phyloP scores from a whole-genome alignment of 1,140 invertebrate species.

The Drosophila pseudoananassae region DNA sequence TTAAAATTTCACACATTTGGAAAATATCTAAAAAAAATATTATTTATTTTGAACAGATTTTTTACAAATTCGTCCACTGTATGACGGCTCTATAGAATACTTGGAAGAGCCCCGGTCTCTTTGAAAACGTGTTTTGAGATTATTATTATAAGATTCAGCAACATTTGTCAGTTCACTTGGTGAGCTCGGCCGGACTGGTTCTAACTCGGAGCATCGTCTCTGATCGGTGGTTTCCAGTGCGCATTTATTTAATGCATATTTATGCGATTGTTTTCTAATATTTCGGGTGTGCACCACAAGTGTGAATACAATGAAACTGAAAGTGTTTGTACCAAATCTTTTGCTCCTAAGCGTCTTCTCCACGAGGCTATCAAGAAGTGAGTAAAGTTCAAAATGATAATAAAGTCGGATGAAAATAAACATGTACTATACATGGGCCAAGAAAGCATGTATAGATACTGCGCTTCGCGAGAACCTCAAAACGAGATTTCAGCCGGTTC shows the following conservation, averaged over 20 bases:
- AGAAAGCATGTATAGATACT: conserved; percentile 6
- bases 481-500: conserved; percentile 64
- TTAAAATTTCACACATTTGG: no score
- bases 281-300: conserved; percentile 1
- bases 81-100: no score
- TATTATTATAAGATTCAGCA: conserved; percentile 12
- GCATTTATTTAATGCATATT: conserved; percentile 3
- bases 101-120: neutral
- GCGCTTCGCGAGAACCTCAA: conserved; percentile 25
- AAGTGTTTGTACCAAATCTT: conserved; percentile 13
- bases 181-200: conserved; percentile 35
- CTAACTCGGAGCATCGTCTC: conserved; percentile 13
- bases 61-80: neutral
- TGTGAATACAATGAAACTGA: conserved; percentile 15
- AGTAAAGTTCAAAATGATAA: conserved; percentile 66
- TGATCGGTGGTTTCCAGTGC: conserved; percentile 10
- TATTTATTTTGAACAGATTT: neutral
- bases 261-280: conserved; percentile 19
- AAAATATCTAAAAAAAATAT: neutral
- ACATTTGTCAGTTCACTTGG: conserved; percentile 38
- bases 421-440: conserved; percentile 9
- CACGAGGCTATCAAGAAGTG: conserved; percentile 39
- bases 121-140: conserved; percentile 35
- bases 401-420: conserved; percentile 35
- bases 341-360: conserved; percentile 25